A percentile compares a stretch with the other conserved stretches of the same genome.
These are phyloP conservation scores for Lymantria dispar DNA, from an alignment of 2,888 invertebrate species.

Conservation along the genomic window DNA sequence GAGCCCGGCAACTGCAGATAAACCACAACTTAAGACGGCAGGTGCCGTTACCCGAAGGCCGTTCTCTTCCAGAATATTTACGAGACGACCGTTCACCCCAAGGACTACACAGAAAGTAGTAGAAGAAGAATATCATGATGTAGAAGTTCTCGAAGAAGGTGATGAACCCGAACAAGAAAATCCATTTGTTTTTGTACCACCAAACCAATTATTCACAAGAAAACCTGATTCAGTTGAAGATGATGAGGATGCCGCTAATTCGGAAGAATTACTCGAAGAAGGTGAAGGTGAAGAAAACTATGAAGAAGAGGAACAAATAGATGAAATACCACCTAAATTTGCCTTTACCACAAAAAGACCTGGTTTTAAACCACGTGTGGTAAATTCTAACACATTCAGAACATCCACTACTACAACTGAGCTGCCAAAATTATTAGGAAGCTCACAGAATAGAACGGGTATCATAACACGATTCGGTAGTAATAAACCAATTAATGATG, in stretches of 20 bases:
- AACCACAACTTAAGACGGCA: constrained; percentile 50
- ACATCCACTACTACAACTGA: constrained; percentile 69
- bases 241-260: constrained; percentile 36
- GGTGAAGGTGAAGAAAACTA: constrained; percentile 45
- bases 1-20: constrained; percentile 65
- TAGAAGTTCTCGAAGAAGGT: constrained; percentile 57
- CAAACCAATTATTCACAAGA: constrained; percentile 67
- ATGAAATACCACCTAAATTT: constrained; percentile 38
- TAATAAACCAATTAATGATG: constrained; percentile 53
- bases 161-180: constrained; percentile 52
- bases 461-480: constrained; percentile 54
- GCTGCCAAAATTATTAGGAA: constrained; percentile 50
- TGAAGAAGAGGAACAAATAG: constrained; percentile 47
- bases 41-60: constrained; percentile 56
- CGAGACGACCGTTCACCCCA: constrained; percentile 65
- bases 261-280: constrained; percentile 43
- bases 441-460: constrained; percentile 56
- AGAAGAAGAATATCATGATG: constrained; percentile 66
- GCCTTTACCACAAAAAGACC: constrained; percentile 56
- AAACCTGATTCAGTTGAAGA: constrained; percentile 53
- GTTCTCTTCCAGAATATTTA: constrained; percentile 59
- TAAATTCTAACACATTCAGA: constrained; percentile 73
- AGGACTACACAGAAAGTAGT: constrained; percentile 64
- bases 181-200: constrained; percentile 67
- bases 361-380: constrained; percentile 56